phyloP scores from a whole-genome alignment of 2,888 invertebrate genomes.

The Xylocampa areola region DNA sequence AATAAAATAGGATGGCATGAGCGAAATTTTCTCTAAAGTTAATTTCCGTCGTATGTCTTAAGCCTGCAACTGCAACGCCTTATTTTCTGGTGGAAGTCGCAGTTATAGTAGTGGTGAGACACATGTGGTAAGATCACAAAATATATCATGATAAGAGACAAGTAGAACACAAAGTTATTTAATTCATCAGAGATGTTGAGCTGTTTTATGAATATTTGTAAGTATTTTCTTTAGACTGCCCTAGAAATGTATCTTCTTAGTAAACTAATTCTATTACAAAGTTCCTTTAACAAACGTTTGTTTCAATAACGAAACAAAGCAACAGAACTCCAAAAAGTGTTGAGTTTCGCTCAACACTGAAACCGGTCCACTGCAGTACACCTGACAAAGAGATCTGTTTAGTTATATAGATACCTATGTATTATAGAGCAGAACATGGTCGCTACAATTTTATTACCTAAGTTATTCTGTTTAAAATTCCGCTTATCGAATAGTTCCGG shows the following conservation, averaged over 20 bases:
- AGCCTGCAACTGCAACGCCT: conserved; percentile 12
- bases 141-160: conserved; percentile 7
- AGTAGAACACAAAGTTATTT: neutral
- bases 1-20: conserved; percentile 29
- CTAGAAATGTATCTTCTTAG: conserved; percentile 4
- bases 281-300: conserved; percentile 9
- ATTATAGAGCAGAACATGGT: conserved; percentile 10
- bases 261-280: conserved; percentile 9
- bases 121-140: conserved; percentile 10
- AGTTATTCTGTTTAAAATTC: conserved; percentile 53
- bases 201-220: neutral
- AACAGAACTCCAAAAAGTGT: conserved; percentile 34
- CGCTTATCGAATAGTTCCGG: conserved; percentile 38
- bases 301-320: conserved; percentile 33
- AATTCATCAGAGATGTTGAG: no score
- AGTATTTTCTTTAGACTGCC: no score
- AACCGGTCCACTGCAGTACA: conserved; percentile 34
- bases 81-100: conserved; percentile 23
- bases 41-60: conserved; percentile 37
- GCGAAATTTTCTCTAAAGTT: conserved; percentile 32
- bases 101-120: conserved; percentile 21
- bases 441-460: conserved; percentile 42
- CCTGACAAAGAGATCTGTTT: conserved; percentile 38
- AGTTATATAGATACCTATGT: conserved; percentile 16
- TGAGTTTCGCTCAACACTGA: conserved; percentile 18